Base-by-base conservation (phyloP, 2,888 invertebrate genomes). In the Caradrina clavipalpis region DNA sequence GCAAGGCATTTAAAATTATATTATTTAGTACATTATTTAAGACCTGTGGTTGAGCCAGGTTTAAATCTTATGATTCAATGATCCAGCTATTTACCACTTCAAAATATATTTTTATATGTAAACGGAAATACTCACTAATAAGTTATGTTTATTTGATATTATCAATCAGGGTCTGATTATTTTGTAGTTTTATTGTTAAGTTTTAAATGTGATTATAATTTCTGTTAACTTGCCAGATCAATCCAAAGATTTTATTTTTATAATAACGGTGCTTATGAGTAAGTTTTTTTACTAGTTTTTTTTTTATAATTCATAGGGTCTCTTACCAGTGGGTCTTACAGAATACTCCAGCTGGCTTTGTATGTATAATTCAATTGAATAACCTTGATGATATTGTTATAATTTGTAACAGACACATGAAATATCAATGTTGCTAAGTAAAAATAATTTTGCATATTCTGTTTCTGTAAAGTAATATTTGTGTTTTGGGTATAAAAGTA, bases 221-320 rank as follows among this genome's bases (percentile, higher is more conserved):
- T 89, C 78, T 84, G 86, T 86, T 88, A 85, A 88, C 93, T 94
- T 94, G 94, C 94, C 94, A 93, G 88, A 89, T 88, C 85, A 72
- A 89, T 86, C 94, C 94, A 94, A 94, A 94, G 93, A 94, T 91
- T 92, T 86, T 87, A 87, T 88, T 89, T 89, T 89, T 86, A 73
- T 82, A 82, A 75, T 68, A 88, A 78, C 22, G 78, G 88, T 91
- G 88, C 88, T 90, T 88, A 82, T 84, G 87, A 79, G 73, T 77
- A 71, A 68, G 73, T 76, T 71, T 69, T 75, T 67, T 73, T 69
- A 69, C n/a, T 77, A 64, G 53, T 45, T 68, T 67, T 50, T 76
- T 69, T 73, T 70, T 70, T 60, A 63, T 73, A 58, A n/a, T 31
- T 69, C 13, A n/a, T 57, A 71, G 15, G 49, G 17, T 57, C n/a